These are phyloP conservation scores for Pentalonia nigronervosa DNA, from an alignment of 1,140 invertebrate species.

Conservation along the genomic window DNA sequence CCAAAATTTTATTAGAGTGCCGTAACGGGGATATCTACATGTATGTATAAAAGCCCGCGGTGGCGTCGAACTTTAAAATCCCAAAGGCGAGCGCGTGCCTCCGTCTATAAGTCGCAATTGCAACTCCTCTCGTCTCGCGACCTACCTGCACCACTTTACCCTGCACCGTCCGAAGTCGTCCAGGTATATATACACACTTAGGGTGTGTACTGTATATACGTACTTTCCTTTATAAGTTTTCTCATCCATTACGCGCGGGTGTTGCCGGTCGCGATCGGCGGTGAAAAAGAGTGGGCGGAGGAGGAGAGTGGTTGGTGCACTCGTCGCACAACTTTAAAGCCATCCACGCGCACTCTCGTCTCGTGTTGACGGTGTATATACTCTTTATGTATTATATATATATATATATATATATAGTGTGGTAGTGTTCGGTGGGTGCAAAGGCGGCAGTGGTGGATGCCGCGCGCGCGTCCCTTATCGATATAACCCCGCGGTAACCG, in stretches of 20 bases:
- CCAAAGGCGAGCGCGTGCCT: conserved; percentile 37
- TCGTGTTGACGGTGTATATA: conserved; percentile 3
- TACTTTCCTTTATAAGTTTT: conserved; percentile 51
- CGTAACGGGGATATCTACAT: background rate
- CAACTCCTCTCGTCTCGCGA: background rate
- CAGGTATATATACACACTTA: conserved; percentile 28
- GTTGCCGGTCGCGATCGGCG: background rate
- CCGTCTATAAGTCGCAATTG: background rate
- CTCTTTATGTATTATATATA: background rate
- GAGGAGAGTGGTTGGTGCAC: background rate
- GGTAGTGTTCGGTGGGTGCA: background rate
- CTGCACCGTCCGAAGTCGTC: background rate
- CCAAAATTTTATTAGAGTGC: conserved; percentile 38
- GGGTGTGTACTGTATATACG: conserved; percentile 19
- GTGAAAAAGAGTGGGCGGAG: background rate
- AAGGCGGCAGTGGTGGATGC: background rate
- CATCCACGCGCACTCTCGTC: conserved; percentile 15
- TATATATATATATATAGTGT: background rate
- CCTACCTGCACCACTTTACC: background rate
- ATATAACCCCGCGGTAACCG: conserved; percentile 13
- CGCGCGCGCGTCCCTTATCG: background rate
- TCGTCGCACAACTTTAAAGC: conserved; percentile 51
- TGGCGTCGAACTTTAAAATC: conserved; percentile 35
- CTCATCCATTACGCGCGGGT: conserved; percentile 45
- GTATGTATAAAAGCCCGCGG: background rate